These are phyloP conservation scores for Montifringilla adamsi DNA, from an alignment of 2,113 vertebrate genomes.

Conservation along the genomic window DNA sequence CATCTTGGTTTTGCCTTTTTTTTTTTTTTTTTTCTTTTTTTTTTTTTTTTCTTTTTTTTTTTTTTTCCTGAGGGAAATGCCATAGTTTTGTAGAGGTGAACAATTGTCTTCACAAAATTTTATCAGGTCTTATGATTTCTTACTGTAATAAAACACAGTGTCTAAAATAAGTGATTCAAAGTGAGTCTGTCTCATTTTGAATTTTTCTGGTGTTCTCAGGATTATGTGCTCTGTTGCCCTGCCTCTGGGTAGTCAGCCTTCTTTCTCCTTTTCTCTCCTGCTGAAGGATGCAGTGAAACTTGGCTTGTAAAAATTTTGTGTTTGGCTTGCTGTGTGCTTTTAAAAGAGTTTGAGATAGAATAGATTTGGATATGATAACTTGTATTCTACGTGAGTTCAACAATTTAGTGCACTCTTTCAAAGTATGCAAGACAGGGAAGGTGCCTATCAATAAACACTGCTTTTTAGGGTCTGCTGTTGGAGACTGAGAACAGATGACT, in stretches of 20 bases:
- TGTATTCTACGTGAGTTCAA: background rate
- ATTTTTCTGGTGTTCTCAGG: background rate
- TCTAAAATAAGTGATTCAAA: background rate
- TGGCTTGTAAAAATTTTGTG: background rate
- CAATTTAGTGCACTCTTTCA: background rate
- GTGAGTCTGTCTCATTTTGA: background rate
- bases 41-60: background rate
- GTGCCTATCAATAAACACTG: background rate
- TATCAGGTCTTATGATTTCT: background rate
- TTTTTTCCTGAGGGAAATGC: background rate
- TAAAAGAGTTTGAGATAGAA: background rate
- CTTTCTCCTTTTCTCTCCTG: background rate
- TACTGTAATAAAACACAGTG: background rate
- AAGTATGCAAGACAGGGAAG: background rate
- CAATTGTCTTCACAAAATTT: background rate
- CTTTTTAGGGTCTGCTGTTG: background rate
- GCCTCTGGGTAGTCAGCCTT: background rate
- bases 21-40: background rate
- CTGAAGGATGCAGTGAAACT: background rate
- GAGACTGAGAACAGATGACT: background rate
- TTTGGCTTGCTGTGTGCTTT: background rate
- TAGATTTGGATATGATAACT: background rate
- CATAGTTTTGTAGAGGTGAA: background rate
- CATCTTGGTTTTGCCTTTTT: background rate
- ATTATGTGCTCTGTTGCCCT: background rate